These are phyloP conservation scores for Triops longicaudatus DNA, from an alignment of 1,140 invertebrate genomes.

Conservation along the genomic window DNA sequence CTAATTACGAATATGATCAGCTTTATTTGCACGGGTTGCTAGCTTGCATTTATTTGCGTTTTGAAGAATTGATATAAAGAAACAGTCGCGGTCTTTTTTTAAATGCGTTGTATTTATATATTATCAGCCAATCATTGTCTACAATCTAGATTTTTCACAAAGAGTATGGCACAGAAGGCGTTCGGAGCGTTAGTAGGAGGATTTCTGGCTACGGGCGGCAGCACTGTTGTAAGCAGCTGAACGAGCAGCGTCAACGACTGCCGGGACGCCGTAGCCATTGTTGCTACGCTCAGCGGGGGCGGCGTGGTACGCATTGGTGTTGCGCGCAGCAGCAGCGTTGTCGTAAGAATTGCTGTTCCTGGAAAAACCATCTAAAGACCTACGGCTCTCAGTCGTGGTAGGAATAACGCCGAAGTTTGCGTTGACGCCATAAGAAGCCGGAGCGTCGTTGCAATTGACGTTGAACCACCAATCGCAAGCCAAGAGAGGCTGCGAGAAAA, in stretches of 20 bases:
- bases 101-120: background rate
- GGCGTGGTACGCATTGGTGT: background rate
- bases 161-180: background rate
- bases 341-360: background rate
- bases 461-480: conserved; percentile 91
- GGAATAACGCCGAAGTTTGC: conserved; percentile 17
- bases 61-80: background rate
- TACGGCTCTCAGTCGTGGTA: background rate
- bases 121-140: background rate
- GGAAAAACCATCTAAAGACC: background rate
- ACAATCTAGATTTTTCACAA: background rate
- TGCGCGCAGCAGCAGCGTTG: background rate
- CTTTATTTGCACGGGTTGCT: too few relatives aligned
- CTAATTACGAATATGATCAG: too few relatives aligned
- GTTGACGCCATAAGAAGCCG: conserved; percentile 17
- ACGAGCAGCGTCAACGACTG: background rate
- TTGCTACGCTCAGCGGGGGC: background rate
- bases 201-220: background rate
- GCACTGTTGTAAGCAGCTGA: background rate
- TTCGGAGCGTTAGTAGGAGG: background rate
- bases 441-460: conserved; percentile 52
- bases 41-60: background rate
- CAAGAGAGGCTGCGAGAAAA: conserved; percentile 79
- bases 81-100: background rate
- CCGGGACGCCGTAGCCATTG: background rate